Percentiles rank a stretch among this genome's conserved stretches.
phyloP scores from a whole-genome alignment of 2,888 invertebrate genomes.

The Apamea epomidion region DNA sequence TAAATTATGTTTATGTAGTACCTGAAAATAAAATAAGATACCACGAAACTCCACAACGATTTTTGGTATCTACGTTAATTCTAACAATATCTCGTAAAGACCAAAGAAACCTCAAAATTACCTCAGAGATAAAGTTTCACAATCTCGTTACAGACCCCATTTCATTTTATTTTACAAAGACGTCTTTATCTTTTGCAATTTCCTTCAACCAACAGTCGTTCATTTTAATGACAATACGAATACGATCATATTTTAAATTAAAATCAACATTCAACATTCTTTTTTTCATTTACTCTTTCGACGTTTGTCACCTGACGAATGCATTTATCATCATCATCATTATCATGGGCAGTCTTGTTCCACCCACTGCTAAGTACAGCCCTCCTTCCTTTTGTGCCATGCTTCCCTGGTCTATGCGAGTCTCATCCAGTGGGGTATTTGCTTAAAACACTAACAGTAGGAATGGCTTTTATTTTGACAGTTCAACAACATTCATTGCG shows the following conservation, averaged over 20 bases:
- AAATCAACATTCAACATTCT: constrained; percentile 18
- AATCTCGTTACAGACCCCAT: constrained; percentile 42
- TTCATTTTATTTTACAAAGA: constrained; percentile 40
- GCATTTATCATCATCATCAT: neutral
- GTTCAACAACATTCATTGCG: neutral
- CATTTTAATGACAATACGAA: constrained; percentile 21
- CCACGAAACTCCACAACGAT: constrained; percentile 1
- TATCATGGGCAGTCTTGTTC: neutral
- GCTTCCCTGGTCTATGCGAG: neutral
- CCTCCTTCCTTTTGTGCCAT: neutral
- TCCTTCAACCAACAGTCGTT: constrained; percentile 24
- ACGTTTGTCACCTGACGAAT: neutral
- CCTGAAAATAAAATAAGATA: neutral
- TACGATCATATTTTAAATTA: constrained; percentile 23
- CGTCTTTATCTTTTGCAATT: constrained; percentile 34
- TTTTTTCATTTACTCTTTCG: neutral
- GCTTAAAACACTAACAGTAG: neutral
- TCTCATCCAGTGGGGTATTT: neutral
- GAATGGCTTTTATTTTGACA: neutral
- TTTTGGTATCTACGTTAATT: constrained; percentile 20
- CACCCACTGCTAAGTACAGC: neutral
- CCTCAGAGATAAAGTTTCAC: constrained; percentile 27
- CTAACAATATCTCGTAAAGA: constrained; percentile 7
- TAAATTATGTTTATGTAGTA: neutral
- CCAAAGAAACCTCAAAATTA: constrained; percentile 29